Evolutionary conservation across 1,140 invertebrate genomes (phyloP).

Genomic region (Polypedilum vanderplanki): DNA sequence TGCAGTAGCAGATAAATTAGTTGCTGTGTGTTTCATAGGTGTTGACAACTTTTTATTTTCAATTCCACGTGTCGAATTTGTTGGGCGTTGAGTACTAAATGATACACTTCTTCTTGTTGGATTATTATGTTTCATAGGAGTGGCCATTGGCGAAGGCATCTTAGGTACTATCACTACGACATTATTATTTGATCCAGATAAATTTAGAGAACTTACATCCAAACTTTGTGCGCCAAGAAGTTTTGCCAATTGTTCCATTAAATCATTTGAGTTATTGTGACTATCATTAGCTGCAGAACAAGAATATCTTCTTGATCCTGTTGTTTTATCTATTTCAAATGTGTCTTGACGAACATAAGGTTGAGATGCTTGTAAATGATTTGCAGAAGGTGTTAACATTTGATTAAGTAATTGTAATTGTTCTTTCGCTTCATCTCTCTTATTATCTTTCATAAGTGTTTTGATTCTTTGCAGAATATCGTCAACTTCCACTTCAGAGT

Average conservation of each 20-base stretch:
- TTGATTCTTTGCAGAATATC: neutral
- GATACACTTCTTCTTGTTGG: neutral
- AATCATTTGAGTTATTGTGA: neutral
- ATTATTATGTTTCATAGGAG: neutral
- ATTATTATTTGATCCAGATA: neutral
- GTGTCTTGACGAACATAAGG: neutral
- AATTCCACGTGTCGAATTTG: neutral
- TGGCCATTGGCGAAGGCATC: neutral
- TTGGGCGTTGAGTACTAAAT: neutral
- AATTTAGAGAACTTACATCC: neutral
- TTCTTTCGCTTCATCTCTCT: neutral
- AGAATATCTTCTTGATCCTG: neutral
- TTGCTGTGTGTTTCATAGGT: neutral
- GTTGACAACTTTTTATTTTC: neutral
- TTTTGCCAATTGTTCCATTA: neutral
- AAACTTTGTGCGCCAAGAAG: neutral
- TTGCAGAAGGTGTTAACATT: neutral
- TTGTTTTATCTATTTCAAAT: neutral
- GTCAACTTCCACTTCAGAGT: neutral
- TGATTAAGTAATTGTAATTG: neutral
- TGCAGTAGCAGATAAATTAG: neutral
- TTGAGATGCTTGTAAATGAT: neutral
- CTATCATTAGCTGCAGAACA: neutral
- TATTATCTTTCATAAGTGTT: neutral
- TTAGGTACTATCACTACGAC: neutral